Evolutionary conservation across 1,140 invertebrate genomes (phyloP).

Genomic region (Phthorimaea operculella): DNA sequence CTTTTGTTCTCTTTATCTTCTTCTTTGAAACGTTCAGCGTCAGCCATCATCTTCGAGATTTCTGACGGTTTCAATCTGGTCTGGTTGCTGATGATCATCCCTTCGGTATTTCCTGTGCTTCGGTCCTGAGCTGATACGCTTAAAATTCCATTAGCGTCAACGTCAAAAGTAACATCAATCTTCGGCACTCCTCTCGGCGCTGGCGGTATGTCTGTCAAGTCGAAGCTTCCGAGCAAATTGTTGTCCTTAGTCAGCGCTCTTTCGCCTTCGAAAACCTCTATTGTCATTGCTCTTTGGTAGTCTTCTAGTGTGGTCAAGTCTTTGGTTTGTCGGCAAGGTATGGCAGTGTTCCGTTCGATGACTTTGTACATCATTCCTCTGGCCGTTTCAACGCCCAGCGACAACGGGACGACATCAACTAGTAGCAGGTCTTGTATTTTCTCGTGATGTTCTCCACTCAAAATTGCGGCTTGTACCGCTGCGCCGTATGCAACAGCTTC

Average conservation of each 20-base stretch:
- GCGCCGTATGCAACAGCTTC: conserved; percentile 66
- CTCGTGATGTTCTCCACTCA: conserved; percentile 55
- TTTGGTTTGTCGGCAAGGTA: conserved; percentile 62
- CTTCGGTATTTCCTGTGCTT: conserved; percentile 53
- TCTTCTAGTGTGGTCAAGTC: conserved; percentile 49
- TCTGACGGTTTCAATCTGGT: conserved; percentile 55
- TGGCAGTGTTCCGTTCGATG: conserved; percentile 75
- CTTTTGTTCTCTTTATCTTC: conserved; percentile 66
- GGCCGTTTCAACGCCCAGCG: conserved; percentile 71
- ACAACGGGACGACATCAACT: conserved; percentile 68
- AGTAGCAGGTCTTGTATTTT: conserved; percentile 66
- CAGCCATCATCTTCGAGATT: conserved; percentile 70
- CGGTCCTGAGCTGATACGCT: conserved; percentile 68
- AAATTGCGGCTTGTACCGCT: conserved; percentile 62
- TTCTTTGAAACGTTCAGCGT: conserved; percentile 70
- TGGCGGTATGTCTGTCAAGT: conserved; percentile 40
- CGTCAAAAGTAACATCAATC: conserved; percentile 43
- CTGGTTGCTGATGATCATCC: conserved; percentile 64
- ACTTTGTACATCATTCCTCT: conserved; percentile 74
- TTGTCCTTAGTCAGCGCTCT: conserved; percentile 42
- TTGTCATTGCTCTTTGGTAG: conserved; percentile 43
- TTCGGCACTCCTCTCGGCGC: conserved; percentile 40
- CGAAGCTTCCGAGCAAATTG: conserved; percentile 42
- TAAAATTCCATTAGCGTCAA: conserved; percentile 43
- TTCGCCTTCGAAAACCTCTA: conserved; percentile 53